Percentiles rank a stretch among this genome's conserved stretches.
phyloP scores from a whole-genome alignment of 2,113 vertebrate species.

The Gavia stellata region DNA sequence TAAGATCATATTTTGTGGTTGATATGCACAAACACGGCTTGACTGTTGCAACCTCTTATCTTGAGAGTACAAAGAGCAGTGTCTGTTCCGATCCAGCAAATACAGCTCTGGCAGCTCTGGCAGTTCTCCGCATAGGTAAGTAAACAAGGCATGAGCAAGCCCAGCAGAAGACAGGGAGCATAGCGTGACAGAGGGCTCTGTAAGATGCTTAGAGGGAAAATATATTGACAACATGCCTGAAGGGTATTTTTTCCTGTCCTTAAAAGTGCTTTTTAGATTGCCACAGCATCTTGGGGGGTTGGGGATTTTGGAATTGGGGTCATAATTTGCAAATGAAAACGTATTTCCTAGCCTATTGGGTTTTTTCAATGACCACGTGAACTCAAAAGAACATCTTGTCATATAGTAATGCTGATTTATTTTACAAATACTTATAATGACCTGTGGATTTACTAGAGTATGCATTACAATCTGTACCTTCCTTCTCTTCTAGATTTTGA shows the following conservation, averaged over 20 bases:
- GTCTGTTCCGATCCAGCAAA: conserved; percentile 31
- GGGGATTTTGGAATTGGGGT: not conserved
- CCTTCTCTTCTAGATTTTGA: not conserved
- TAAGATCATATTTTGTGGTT: conserved; percentile 45
- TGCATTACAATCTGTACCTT: not conserved
- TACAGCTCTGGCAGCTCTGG: not conserved
- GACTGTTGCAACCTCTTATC: conserved; percentile 45
- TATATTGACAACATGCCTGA: not conserved
- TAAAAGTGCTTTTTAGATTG: not conserved
- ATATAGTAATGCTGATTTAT: not conserved
- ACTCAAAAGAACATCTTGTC: not conserved
- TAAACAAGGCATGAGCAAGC: not conserved
- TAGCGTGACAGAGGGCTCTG: fast-evolving
- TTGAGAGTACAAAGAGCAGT: conserved; percentile 16
- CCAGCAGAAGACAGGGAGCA: not conserved
- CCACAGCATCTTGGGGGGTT: not conserved
- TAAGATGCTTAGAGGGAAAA: not conserved
- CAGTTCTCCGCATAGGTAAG: not conserved
- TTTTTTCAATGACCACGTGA: not conserved
- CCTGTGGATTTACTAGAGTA: not conserved
- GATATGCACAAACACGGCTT: not conserved
- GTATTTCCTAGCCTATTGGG: not conserved
- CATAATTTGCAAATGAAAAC: not conserved
- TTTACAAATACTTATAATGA: not conserved
- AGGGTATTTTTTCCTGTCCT: not conserved